These are phyloP conservation scores for Prunella himalayana DNA, from an alignment of 2,113 vertebrate species.

Conservation along the genomic window DNA sequence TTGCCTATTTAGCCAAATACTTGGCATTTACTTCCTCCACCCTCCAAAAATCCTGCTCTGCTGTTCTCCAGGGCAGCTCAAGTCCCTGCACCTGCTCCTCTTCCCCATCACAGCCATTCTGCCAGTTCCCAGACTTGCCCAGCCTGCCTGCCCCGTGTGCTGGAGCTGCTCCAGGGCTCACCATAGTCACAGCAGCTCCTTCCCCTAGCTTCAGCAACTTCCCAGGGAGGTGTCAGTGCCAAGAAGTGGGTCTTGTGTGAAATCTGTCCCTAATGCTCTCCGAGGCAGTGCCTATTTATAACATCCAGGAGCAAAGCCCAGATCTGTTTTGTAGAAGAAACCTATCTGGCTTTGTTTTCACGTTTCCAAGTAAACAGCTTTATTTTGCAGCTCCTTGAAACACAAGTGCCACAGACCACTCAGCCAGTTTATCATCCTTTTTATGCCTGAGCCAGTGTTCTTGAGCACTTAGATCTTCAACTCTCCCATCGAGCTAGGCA, in stretches of 20 bases:
- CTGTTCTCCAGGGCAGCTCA: not conserved
- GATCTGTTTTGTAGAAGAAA: not conserved
- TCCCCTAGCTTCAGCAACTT: not conserved
- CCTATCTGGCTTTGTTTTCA: not conserved
- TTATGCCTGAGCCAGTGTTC: not conserved
- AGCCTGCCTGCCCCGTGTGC: rapidly evolving
- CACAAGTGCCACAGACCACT: not conserved
- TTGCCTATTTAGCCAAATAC: not conserved
- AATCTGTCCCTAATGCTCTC: not conserved
- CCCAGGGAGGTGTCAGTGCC: not conserved
- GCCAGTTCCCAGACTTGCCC: not conserved
- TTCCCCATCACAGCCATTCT: rapidly evolving
- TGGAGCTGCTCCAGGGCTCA: not conserved
- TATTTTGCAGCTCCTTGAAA: conserved; percentile 1
- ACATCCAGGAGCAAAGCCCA: not conserved
- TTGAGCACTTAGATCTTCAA: not conserved
- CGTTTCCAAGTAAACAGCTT: not conserved
- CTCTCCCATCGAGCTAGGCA: rapidly evolving
- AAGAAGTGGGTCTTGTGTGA: not conserved
- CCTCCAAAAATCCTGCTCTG: not conserved
- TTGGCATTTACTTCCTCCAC: not conserved
- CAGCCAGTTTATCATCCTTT: not conserved
- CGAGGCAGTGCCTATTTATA: not conserved
- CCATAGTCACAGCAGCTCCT: not conserved
- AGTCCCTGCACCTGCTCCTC: not conserved